Percentiles rank a stretch among this genome's conserved stretches.
Conservation (phyloP, 2,888 invertebrate species). For the Nasonia oneida region DNA sequence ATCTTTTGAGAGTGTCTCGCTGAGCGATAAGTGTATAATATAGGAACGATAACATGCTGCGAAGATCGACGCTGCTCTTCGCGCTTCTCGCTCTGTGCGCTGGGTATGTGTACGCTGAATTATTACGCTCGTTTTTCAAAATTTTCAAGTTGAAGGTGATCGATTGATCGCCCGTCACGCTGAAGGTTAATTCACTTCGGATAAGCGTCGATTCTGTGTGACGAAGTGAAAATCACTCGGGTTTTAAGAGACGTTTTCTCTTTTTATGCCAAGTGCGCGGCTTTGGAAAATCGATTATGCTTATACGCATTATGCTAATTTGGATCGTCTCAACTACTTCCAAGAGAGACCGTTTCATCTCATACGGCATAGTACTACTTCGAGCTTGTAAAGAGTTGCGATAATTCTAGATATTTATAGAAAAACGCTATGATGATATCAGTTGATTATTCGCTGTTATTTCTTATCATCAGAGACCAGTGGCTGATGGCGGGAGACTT, state of each 20-base stretch:
- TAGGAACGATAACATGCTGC: slow-evolving; percentile 12
- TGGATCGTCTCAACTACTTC: background rate
- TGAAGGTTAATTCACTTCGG: background rate
- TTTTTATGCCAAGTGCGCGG: background rate
- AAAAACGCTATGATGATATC: no score
- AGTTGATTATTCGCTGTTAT: background rate
- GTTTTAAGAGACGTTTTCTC: background rate
- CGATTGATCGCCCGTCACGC: no score
- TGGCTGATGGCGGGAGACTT: slow-evolving; percentile 66
- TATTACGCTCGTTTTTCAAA: background rate
- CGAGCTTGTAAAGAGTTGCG: no score
- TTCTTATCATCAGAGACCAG: slow-evolving; percentile 51
- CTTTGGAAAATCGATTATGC: background rate
- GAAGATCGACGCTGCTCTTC: background rate
- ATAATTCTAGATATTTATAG: no score
- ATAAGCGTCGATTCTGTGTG: background rate
- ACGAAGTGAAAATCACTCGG: background rate
- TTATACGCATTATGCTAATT: background rate
- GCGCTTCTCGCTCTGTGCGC: slow-evolving; percentile 21
- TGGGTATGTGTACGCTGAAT: slow-evolving; percentile 29
- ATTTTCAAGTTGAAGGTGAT: background rate
- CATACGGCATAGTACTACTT: no score
- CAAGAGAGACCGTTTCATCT: no score
- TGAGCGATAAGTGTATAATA: background rate
- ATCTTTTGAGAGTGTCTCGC: background rate